Evolutionary conservation across 2,888 invertebrate species (phyloP).

Genomic region (Ornithoptera alexandrae): DNA sequence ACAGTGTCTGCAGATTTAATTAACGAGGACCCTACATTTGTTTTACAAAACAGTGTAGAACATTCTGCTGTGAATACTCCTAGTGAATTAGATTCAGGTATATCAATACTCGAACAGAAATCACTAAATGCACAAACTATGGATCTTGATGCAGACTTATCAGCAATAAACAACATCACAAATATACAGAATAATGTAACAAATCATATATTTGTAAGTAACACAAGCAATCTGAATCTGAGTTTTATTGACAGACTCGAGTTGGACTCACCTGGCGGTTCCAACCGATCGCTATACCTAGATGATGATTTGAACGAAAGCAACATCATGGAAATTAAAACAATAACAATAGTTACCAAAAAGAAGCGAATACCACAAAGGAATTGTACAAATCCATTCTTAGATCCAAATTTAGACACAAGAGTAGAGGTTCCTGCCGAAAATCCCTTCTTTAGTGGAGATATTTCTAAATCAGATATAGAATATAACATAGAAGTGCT

Average conservation of each 20-base stretch:
- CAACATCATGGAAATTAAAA: conserved; percentile 78
- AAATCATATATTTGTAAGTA: conserved; percentile 64
- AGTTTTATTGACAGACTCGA: conserved; percentile 74
- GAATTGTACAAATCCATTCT: conserved; percentile 70
- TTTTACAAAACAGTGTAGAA: conserved; percentile 9
- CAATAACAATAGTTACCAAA: conserved; percentile 72
- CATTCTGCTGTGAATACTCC: conserved; percentile 33
- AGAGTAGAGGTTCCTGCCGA: conserved; percentile 38
- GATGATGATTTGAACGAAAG: conserved; percentile 77
- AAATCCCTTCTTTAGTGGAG: conserved; percentile 60
- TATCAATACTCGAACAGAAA: conserved; percentile 60
- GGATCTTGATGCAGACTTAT: conserved; percentile 38
- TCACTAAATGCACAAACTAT: conserved; percentile 41
- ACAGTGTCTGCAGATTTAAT: not conserved
- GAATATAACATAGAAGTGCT: conserved; percentile 56
- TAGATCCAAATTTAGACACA: conserved; percentile 56
- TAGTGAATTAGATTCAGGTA: conserved; percentile 52
- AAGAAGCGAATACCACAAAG: conserved; percentile 54
- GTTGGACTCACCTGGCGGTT: conserved; percentile 61
- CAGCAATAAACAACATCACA: conserved; percentile 47
- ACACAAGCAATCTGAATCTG: conserved; percentile 59
- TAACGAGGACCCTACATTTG: not conserved
- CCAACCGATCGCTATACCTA: conserved; percentile 65
- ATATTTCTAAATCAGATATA: conserved; percentile 46
- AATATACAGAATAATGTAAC: conserved; percentile 60